phyloP scores from a whole-genome alignment of 2,113 vertebrate species.

The Chaetodon trifascialis region DNA sequence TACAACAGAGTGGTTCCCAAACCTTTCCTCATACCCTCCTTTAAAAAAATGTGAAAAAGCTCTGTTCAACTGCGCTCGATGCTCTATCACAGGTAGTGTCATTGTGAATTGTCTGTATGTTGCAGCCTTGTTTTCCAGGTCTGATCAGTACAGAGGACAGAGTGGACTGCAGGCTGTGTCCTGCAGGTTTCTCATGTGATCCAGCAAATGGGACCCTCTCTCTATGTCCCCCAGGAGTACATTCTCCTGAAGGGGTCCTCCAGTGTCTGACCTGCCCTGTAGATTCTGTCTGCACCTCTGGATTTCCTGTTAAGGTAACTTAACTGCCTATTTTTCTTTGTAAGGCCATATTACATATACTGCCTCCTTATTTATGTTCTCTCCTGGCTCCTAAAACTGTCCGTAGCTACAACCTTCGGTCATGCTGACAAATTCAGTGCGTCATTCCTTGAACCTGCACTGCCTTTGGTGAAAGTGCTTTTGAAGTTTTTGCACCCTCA shows the following conservation, averaged over 20 bases:
- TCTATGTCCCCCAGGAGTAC: slow-evolving; percentile 83
- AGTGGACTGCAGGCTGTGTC: slow-evolving; percentile 85
- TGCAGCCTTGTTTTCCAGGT: slow-evolving; percentile 86
- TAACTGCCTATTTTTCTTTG: no score
- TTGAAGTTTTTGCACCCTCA: not conserved
- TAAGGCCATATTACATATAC: no score
- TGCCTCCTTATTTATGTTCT: not conserved
- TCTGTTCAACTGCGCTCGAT: not conserved
- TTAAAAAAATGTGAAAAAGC: not conserved
- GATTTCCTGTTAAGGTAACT: slow-evolving; percentile 81
- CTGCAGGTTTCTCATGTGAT: slow-evolving; percentile 87
- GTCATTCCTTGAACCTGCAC: no score
- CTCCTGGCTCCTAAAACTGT: not conserved
- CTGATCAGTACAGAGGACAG: slow-evolving; percentile 85
- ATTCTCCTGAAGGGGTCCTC: slow-evolving; percentile 85
- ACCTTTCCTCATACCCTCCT: not conserved
- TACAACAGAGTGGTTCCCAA: not conserved
- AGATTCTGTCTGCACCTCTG: slow-evolving; percentile 83
- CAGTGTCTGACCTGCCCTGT: slow-evolving; percentile 84
- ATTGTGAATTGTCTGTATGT: slow-evolving; percentile 6
- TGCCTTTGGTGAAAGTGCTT: no score
- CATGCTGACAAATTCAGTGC: no score
- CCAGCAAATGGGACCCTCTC: slow-evolving; percentile 66
- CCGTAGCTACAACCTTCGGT: not conserved
- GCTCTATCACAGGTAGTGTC: not conserved